Evolutionary conservation across 2,888 invertebrate species (phyloP).

Genomic region (Sphaerophoria rueppellii): DNA sequence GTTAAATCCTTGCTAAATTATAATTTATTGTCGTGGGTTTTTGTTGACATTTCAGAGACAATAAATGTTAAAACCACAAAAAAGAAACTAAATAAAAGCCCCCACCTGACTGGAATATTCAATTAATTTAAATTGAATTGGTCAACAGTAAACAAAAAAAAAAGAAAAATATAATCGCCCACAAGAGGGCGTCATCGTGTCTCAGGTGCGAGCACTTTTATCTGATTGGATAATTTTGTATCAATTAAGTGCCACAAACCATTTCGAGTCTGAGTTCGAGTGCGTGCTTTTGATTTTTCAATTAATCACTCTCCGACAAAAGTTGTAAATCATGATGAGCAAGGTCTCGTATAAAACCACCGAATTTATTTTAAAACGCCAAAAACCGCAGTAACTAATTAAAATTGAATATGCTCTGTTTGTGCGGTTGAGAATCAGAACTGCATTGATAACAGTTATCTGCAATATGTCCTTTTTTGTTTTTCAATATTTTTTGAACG

Average conservation of each 20-base stretch:
- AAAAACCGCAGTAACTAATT: too few species aligned
- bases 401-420: too few species aligned
- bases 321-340: background rate
- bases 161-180: background rate
- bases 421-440: background rate
- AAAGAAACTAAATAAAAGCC: background rate
- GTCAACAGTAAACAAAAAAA: background rate
- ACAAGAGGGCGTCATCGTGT: slow-evolving; percentile 6
- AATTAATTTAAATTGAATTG: slow-evolving; percentile 11
- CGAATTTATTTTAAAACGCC: too few species aligned
- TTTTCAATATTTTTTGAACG: background rate
- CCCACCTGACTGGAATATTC: slow-evolving; percentile 12
- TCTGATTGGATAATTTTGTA: slow-evolving; percentile 13
- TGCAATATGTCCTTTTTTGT: background rate
- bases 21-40: slow-evolving; percentile 42
- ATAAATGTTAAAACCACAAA: background rate
- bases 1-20: slow-evolving; percentile 52
- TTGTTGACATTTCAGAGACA: slow-evolving; percentile 17
- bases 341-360: too few species aligned
- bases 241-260: background rate
- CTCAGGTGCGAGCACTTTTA: slow-evolving; percentile 9
- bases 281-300: background rate
- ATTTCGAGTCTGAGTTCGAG: background rate
- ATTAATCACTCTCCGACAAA: slow-evolving; percentile 5
- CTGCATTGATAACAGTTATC: background rate